Base-by-base conservation (phyloP, 2,888 invertebrate species). In the Chydorus sphaericus region DNA sequence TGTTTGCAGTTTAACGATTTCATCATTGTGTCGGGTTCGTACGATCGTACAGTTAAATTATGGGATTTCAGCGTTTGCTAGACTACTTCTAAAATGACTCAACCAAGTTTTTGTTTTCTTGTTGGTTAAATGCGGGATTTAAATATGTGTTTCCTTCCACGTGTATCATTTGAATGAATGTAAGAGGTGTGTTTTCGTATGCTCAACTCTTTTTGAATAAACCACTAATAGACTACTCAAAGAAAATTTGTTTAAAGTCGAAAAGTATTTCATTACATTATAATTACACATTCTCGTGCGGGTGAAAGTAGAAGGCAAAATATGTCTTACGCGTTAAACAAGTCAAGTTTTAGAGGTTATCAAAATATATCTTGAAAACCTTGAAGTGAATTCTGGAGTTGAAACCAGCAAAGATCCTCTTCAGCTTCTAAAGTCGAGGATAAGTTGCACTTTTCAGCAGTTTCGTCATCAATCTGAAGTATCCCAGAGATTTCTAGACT, bases 1-100 rank as follows among this genome's bases (percentile, higher is more conserved):
- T 75, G 74, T 64, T 65, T 75, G n/a, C 73, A 73, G 62, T 75
- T 75, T 63, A 73, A 73, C 62, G 74, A 75, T 63, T 69, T 69
- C 59, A 67, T 71, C 58, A 73, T 75, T 49, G 74, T 75, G 30
- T 75, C 74, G 20, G 75, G 75, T 2, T 74, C 73, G 3, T 75
- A 73, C 56, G 75, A 75, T 62, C 72, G 72, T 59, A 73, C 72
- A 11, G 75, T 75, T 48, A 73, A 73, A 62, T 64, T 75, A 51
- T 75, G 75, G 75, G 75, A 75, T 61, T 75, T 75, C 58, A 63
- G 64, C 54, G 64, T 65, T 7, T 66, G 66, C 58, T 67, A 59
- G n/a, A n/a, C n/a, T n/a, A n/a, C n/a, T n/a, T n/a, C n/a, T n/a
- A 48, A 26, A 20, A 48, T 10, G 29, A 28, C n/a, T n/a, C 3